Conservation (phyloP, 2,797 vertebrate genomes). For the Australoheros facetus region DNA sequence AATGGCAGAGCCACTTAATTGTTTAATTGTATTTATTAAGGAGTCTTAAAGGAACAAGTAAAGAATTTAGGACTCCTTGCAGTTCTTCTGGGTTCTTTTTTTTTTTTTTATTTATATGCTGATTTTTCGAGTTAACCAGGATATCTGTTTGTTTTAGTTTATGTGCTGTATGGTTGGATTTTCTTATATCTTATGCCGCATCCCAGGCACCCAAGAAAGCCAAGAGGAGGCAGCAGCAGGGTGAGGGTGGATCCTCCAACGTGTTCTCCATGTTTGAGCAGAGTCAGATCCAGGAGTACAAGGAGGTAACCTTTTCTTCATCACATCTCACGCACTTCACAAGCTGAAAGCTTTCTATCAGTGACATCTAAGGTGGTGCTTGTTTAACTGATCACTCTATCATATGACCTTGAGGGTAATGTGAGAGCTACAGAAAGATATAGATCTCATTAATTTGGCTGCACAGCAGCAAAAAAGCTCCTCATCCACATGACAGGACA, state of each 20-base stretch:
- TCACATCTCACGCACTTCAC: not conserved
- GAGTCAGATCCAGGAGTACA: constrained; percentile 97
- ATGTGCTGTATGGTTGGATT: not conserved
- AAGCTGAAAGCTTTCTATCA: not conserved
- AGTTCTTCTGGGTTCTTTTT: not conserved
- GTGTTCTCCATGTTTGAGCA: constrained; percentile 98
- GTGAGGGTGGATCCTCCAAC: constrained; percentile 90
- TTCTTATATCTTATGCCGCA: constrained; percentile 10
- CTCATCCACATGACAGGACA: constrained; percentile 32
- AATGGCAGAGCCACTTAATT: constrained; percentile 1
- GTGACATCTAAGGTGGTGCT: not conserved
- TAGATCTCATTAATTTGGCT: constrained; percentile 3
- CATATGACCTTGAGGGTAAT: constrained; percentile 31
- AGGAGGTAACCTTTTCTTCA: constrained; percentile 83
- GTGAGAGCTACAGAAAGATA: not conserved
- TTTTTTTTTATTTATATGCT: not conserved
- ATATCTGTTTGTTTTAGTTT: not conserved
- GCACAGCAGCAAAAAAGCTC: constrained; percentile 22
- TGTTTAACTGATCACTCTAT: not conserved
- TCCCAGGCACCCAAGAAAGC: constrained; percentile 93
- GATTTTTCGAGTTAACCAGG: not conserved
- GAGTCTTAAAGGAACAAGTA: not conserved
- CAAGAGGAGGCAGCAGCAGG: constrained; percentile 91
- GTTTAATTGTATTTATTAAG: not conserved
- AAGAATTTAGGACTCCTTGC: not conserved